phyloP scores from a whole-genome alignment of 2,888 invertebrate genomes.

The Sminthurides aquaticus region DNA sequence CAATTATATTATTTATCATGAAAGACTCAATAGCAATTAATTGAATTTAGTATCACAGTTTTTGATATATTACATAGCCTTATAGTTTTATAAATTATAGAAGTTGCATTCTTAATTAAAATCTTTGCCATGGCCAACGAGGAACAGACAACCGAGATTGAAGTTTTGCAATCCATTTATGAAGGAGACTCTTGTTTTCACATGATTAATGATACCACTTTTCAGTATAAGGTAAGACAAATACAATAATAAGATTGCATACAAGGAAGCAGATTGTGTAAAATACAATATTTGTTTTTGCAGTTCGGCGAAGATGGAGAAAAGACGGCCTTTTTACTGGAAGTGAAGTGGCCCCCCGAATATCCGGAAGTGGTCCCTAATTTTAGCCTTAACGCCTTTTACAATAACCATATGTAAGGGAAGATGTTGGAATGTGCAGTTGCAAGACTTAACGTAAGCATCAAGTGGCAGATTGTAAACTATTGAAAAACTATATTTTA shows the following conservation, averaged over 20 bases:
- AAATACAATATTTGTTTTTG: slow-evolving; percentile 44
- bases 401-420: slow-evolving; percentile 82
- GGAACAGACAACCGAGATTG: slow-evolving; percentile 80
- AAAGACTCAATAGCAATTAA: too few species aligned
- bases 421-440: too few species aligned
- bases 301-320: slow-evolving; percentile 75
- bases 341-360: slow-evolving; percentile 75
- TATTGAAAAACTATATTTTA: not conserved
- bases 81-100: too few species aligned
- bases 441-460: not conserved
- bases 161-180: slow-evolving; percentile 85
- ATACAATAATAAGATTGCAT: not conserved
- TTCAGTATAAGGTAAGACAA: slow-evolving; percentile 76
- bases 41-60: too few species aligned
- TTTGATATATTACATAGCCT: too few species aligned
- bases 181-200: slow-evolving; percentile 85
- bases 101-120: too few species aligned
- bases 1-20: too few species aligned
- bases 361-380: slow-evolving; percentile 78
- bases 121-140: slow-evolving; percentile 45
- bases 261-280: not conserved
- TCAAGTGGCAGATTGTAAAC: not conserved
- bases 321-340: slow-evolving; percentile 72
- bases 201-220: slow-evolving; percentile 65
- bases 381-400: slow-evolving; percentile 82